Base-by-base conservation (phyloP, 2,797 vertebrate genomes). In the Megaceryle alcyon region DNA sequence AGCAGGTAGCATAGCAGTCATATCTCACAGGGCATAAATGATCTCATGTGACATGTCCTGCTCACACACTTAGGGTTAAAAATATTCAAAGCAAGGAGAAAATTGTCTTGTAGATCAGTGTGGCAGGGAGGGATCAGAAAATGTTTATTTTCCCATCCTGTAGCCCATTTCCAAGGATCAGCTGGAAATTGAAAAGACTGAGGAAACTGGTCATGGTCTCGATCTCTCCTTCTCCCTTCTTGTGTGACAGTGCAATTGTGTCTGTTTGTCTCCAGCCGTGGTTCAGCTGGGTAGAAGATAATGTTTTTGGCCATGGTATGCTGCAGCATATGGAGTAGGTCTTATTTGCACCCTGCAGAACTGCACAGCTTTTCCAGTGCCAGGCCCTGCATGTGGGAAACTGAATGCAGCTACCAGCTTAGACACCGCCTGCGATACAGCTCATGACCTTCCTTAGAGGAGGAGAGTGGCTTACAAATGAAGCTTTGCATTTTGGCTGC, bases 291-390 rank as follows among this genome's bases (percentile, higher is more conserved):
- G 33, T 61, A 37, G 81, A 78, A 82, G 71, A 28, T 39, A 28
- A 41, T 0, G 0, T 8, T 13, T 56, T 65, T 77, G 64, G 56
- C 79, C 33, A 13, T 0, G 0, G 20, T 33, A 7, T 17, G 20
- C 46, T 60, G 53, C 29, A 68, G 28, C 76, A 44, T 53, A n/a
- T 71, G 87, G 37, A 86, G 20, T n/a, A 46, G 33, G 44, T 86
- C 57, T 80, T 88, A 79, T 10, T 39, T 81, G 56, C 68, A 77
- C 65, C 37, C 61, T 78, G 82, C 61, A 91, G 91, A 63, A 18
- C 68, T 49, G 68, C n/a, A 14, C 20, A 53, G 72, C 53, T 64
- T 90, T 90, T 79, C 77, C 69, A 61, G 56, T 65, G 91, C 79
- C 79, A 89, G 60, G 8, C 43, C 64, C 60, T 82, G 70, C 53